phyloP scores from a whole-genome alignment of 2,888 invertebrate genomes.

The Drosophila setosimentum region DNA sequence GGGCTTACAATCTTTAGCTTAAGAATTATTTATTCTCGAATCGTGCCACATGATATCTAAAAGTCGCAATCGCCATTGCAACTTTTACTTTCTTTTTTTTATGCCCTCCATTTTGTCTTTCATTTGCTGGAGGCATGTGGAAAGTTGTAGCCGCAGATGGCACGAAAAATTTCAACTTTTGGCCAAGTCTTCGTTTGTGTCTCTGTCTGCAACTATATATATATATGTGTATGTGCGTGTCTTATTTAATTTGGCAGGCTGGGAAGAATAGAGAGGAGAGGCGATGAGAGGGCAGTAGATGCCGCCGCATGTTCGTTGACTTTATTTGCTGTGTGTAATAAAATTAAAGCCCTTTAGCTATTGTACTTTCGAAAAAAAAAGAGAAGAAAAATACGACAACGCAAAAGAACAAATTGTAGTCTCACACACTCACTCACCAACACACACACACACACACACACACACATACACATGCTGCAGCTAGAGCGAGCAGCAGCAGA shows the following conservation, averaged over 20 bases:
- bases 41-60: conserved; percentile 7
- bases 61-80: background rate
- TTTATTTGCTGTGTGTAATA: conserved; percentile 80
- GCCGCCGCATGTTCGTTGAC: conserved; percentile 77
- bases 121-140: conserved; percentile 48
- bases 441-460: conserved; percentile 23
- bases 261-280: conserved; percentile 4
- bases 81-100: background rate
- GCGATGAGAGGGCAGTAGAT: conserved; percentile 3
- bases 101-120: conserved; percentile 9
- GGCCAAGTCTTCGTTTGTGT: conserved; percentile 37
- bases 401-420: conserved; percentile 67
- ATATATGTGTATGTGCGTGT: conserved; percentile 8
- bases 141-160: conserved; percentile 78
- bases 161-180: conserved; percentile 69
- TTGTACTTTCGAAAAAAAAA: conserved; percentile 64
- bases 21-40: background rate
- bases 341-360: conserved; percentile 81
- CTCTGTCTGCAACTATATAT: conserved; percentile 2
- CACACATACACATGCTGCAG: conserved; percentile 5
- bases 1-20: background rate
- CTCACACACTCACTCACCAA: conserved; percentile 26
- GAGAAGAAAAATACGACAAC: conserved; percentile 26
- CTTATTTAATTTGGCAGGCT: conserved; percentile 72
- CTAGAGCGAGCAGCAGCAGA: conserved; percentile 4